A percentile compares a stretch with the other conserved stretches of the same genome.
Evolutionary conservation across 2,888 invertebrate genomes (phyloP).

Genomic region (Gryllus longicercus): DNA sequence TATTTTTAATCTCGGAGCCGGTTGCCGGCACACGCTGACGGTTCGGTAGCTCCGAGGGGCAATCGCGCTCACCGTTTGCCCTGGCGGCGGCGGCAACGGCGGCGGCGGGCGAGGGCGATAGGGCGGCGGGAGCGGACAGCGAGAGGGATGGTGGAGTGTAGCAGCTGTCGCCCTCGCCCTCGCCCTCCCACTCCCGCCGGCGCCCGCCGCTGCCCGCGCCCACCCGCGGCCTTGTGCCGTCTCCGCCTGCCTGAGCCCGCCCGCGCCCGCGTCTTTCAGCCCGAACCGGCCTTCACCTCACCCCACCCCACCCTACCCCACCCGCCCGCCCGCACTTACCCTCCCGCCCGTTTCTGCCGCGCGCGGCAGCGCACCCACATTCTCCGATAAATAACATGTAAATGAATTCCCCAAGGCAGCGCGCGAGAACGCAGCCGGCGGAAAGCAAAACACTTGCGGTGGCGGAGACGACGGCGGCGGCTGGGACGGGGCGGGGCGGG

Average conservation of each 20-base stretch:
- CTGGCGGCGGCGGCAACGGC: not conserved
- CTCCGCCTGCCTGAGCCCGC: not conserved
- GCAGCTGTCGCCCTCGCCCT: not conserved
- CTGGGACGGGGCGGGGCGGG: not conserved
- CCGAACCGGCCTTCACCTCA: not conserved
- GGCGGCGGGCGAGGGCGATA: not conserved
- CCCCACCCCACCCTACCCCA: not conserved
- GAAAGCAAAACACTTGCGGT: not conserved
- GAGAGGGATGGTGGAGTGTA: too few relatives aligned
- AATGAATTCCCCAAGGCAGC: conserved; percentile 17
- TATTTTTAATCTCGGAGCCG: not conserved
- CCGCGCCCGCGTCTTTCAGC: not conserved
- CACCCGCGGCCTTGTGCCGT: too few relatives aligned
- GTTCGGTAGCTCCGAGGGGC: not conserved
- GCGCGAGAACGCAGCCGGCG: not conserved
- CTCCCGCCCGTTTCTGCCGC: not conserved
- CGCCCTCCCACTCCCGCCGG: not conserved
- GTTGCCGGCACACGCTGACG: too few relatives aligned
- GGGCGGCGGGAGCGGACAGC: not conserved
- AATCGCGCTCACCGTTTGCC: not conserved
- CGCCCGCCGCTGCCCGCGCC: not conserved
- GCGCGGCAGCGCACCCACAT: not conserved
- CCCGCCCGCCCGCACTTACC: not conserved
- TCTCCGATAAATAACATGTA: conserved; percentile 17
- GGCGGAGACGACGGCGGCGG: not conserved